A percentile compares a stretch with the other conserved stretches of the same genome.
phyloP scores from a whole-genome alignment of 2,797 vertebrate genomes.

The Cygnus olor region DNA sequence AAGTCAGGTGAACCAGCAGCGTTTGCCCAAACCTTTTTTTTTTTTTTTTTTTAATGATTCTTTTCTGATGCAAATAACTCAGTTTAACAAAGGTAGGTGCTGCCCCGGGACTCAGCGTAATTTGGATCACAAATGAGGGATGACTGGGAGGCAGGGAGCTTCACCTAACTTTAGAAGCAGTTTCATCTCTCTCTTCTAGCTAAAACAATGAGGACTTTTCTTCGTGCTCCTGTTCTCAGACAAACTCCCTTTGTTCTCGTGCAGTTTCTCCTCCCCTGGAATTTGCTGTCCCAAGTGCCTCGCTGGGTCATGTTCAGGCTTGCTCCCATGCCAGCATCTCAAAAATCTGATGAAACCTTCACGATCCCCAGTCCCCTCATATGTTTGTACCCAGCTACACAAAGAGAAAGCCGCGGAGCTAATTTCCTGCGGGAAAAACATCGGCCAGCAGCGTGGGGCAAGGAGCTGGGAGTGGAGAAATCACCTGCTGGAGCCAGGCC shows the following conservation, averaged over 20 bases:
- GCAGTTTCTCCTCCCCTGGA: slow-evolving; percentile 58
- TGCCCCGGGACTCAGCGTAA: not conserved
- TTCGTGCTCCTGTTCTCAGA: slow-evolving; percentile 52
- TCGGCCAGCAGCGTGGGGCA: rapidly evolving
- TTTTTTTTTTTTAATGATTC: not conserved
- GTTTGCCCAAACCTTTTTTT: not conserved
- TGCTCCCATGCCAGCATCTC: slow-evolving; percentile 23
- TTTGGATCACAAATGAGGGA: slow-evolving; percentile 54
- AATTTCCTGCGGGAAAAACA: not conserved
- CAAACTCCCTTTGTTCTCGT: slow-evolving; percentile 74
- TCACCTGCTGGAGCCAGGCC: not conserved
- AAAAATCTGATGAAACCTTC: slow-evolving; percentile 3
- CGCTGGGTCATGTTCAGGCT: slow-evolving; percentile 51
- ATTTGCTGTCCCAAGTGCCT: slow-evolving; percentile 58
- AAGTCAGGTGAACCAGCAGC: slow-evolving; percentile 1
- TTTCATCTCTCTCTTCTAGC: slow-evolving; percentile 17
- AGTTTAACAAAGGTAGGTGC: slow-evolving; percentile 23
- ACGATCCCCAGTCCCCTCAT: not conserved
- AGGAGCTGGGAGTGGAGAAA: not conserved
- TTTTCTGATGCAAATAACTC: slow-evolving; percentile 44
- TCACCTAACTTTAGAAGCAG: slow-evolving; percentile 23
- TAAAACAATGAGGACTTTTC: slow-evolving; percentile 14
- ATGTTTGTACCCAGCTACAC: not conserved
- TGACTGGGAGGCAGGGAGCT: not conserved
- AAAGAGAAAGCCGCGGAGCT: not conserved